A percentile compares a stretch with the other conserved stretches of the same genome.
Evolutionary conservation across 2,888 invertebrate species (phyloP).

Genomic region (Eumerus sabulonum): DNA sequence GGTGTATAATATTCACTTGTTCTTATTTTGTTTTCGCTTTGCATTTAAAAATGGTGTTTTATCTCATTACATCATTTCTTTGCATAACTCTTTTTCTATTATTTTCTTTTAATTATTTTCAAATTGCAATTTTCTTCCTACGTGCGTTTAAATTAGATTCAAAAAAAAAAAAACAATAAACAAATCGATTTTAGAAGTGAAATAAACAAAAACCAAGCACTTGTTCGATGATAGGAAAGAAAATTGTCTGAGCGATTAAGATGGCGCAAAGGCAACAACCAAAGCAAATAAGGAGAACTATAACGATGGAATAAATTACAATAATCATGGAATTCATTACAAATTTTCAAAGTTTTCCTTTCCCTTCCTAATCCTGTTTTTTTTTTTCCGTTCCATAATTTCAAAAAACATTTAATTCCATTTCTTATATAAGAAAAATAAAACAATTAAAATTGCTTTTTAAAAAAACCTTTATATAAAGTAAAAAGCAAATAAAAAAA

Average conservation of each 20-base stretch:
- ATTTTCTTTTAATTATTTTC: not conserved
- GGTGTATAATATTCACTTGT: slow-evolving; percentile 62
- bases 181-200: no score
- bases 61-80: slow-evolving; percentile 65
- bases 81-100: slow-evolving; percentile 27
- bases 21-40: slow-evolving; percentile 15
- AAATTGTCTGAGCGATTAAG: not conserved
- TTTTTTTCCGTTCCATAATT: slow-evolving; percentile 13
- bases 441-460: no score
- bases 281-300: slow-evolving; percentile 16
- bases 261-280: slow-evolving; percentile 10
- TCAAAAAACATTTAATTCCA: slow-evolving; percentile 53
- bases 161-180: slow-evolving; percentile 5
- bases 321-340: slow-evolving; percentile 65
- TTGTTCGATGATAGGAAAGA: slow-evolving; percentile 56
- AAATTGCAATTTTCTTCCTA: slow-evolving; percentile 52
- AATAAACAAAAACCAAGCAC: slow-evolving; percentile 41
- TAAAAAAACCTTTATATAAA: slow-evolving; percentile 68
- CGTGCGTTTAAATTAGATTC: slow-evolving; percentile 46
- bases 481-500: slow-evolving; percentile 68
- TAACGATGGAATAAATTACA: slow-evolving; percentile 38
- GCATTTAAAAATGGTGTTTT: slow-evolving; percentile 63
- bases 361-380: not conserved
- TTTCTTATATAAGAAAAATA: slow-evolving; percentile 32
- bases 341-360: slow-evolving; percentile 40